Base-by-base conservation (phyloP, 2,797 vertebrate genomes). In the Gephyroberyx darwinii region DNA sequence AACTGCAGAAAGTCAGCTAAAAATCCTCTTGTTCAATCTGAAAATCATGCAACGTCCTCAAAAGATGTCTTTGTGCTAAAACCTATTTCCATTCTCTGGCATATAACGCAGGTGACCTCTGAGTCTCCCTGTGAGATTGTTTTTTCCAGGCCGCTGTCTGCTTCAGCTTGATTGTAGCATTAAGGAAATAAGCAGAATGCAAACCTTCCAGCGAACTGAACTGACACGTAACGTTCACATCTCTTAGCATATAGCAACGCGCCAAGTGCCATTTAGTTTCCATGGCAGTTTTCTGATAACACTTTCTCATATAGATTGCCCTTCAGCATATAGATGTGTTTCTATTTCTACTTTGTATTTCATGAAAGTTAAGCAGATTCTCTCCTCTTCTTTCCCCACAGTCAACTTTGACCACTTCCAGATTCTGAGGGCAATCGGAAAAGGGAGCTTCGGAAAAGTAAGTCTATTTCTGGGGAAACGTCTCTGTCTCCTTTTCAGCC, bases 391-490 rank as follows among this genome's bases (percentile, higher is more conserved):
- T 74, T 84, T 91, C 75, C 77, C 89, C 89, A 20, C 93, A 99
- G 98, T 99, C 56, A 98, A 94, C 84, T 99, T 99, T 14, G 96
- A 99, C 90, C 95, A 99, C 84, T 99, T 99, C 92, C 96, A 99
- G 93, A 98, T 99, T 84, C 86, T 99, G 72, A 92, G 97, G 86
- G 97, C 97, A 50, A 99, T 99, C 74, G 98, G 98, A 70, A 99
- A 98, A 91, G 98, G 98, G 78, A 99, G 97, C 86, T 99, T 99
- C 5, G 98, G 98, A 79, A 99, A 99, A 94, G 98, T 99, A 88
- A 94, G 95, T 84, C 5, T 9, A 19, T 60, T 35, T 22, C 10
- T 12, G 47, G 8, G 35, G n/a, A 41, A 39, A 17, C 5, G 0
- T 2, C 10, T 54, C 8, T 45, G 4, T 8, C 19, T 22, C 62